Evolutionary conservation across 2,797 vertebrate species (phyloP).

Genomic region (Chrosomus eos): DNA sequence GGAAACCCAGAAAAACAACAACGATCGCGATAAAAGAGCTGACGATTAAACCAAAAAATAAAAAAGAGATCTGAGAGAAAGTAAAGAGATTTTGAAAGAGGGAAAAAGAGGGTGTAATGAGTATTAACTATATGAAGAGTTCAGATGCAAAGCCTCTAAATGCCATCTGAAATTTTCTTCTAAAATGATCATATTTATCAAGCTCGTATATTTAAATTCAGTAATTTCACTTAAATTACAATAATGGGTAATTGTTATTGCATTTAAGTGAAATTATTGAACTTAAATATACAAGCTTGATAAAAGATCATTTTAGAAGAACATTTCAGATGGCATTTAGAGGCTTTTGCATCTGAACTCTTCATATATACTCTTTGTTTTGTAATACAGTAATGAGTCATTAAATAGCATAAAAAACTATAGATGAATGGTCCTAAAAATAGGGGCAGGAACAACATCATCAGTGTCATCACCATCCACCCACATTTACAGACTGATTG

Average conservation of each 20-base stretch:
- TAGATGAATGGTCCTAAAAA: background rate
- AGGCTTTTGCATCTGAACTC: too few species aligned
- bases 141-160: too few species aligned
- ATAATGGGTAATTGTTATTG: too few species aligned
- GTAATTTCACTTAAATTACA: too few species aligned
- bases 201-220: too few species aligned
- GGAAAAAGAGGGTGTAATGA: constrained; percentile 25
- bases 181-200: too few species aligned
- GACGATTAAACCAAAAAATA: background rate
- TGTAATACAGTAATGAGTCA: background rate
- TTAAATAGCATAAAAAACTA: background rate
- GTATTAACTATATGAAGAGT: too few species aligned
- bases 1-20: constrained; percentile 40
- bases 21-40: constrained; percentile 7
- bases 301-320: too few species aligned
- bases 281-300: too few species aligned
- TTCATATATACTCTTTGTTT: background rate
- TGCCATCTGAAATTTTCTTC: too few species aligned
- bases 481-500: background rate
- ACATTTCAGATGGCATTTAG: too few species aligned
- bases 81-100: background rate
- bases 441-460: background rate
- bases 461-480: constrained; percentile 12
- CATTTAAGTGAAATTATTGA: too few species aligned
- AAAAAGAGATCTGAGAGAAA: background rate